Conservation (phyloP, 2,888 invertebrate genomes). For the Pristionchus fissidentatus region DNA sequence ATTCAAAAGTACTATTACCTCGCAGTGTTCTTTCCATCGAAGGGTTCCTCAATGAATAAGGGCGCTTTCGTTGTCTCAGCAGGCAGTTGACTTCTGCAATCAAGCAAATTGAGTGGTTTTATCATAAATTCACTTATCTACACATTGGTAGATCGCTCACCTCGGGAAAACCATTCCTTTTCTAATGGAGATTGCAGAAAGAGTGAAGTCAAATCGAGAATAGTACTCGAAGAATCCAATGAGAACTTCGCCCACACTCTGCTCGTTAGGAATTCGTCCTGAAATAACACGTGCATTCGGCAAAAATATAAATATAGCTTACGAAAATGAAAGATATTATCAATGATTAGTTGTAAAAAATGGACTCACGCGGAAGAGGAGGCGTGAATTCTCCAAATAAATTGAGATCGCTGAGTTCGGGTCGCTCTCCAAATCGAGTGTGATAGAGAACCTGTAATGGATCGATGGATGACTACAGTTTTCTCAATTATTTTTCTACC, state of each 20-base stretch:
- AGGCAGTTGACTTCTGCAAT: not conserved
- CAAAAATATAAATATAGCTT: not conserved
- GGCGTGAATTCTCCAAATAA: not conserved
- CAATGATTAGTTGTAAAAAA: not conserved
- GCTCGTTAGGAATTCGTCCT: constrained; percentile 57
- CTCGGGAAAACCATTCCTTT: not conserved
- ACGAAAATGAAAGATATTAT: not conserved
- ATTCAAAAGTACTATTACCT: no score
- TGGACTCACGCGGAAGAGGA: not conserved
- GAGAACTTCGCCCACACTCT: constrained; percentile 66
- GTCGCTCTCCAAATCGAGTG: not conserved
- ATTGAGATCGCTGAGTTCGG: not conserved
- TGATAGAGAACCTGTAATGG: constrained; percentile 5
- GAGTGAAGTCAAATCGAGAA: not conserved
- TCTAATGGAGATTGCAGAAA: not conserved
- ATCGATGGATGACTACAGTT: not conserved
- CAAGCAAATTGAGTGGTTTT: not conserved
- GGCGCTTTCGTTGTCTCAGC: not conserved
- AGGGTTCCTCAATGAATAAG: constrained; percentile 36
- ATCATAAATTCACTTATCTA: no score
- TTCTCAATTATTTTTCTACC: not conserved
- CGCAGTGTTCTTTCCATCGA: constrained; percentile 45
- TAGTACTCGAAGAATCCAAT: constrained; percentile 69
- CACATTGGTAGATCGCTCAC: not conserved
- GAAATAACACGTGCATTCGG: constrained; percentile 27